Conservation (phyloP, 1,140 invertebrate species). For the Cecropterus lyciades region DNA sequence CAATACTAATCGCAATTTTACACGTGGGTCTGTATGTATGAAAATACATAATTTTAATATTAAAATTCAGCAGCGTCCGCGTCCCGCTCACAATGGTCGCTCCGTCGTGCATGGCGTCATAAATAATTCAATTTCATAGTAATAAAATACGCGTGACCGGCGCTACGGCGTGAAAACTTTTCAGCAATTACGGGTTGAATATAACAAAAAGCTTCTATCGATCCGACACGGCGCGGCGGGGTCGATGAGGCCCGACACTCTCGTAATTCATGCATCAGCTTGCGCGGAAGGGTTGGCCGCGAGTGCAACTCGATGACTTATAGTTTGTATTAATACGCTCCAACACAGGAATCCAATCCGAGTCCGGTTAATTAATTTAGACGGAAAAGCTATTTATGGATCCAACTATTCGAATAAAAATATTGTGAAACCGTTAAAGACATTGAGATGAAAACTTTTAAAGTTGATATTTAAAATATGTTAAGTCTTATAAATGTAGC, state of each 20-base stretch:
- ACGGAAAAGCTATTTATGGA: slow-evolving; percentile 43
- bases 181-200: slow-evolving; percentile 82
- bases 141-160: slow-evolving; percentile 83
- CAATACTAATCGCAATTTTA: slow-evolving; percentile 68
- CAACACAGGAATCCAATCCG: slow-evolving; percentile 65
- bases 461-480: background rate
- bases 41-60: slow-evolving; percentile 78
- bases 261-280: slow-evolving; percentile 82
- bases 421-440: background rate
- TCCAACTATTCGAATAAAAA: slow-evolving; percentile 23
- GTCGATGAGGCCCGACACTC: slow-evolving; percentile 58
- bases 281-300: slow-evolving; percentile 76
- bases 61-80: slow-evolving; percentile 75
- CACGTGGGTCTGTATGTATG: slow-evolving; percentile 38
- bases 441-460: background rate
- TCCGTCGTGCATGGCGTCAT: slow-evolving; percentile 70
- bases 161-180: slow-evolving; percentile 81
- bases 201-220: slow-evolving; percentile 79
- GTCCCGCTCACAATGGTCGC: slow-evolving; percentile 69
- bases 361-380: slow-evolving; percentile 72
- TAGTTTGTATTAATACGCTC: slow-evolving; percentile 76
- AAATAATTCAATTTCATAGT: slow-evolving; percentile 84
- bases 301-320: slow-evolving; percentile 78
- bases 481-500: too few relatives aligned
- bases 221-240: slow-evolving; percentile 63